A percentile compares a stretch with the other conserved stretches of the same genome.
Conservation (phyloP, 2,888 invertebrate species). For the Acleris laterana region DNA sequence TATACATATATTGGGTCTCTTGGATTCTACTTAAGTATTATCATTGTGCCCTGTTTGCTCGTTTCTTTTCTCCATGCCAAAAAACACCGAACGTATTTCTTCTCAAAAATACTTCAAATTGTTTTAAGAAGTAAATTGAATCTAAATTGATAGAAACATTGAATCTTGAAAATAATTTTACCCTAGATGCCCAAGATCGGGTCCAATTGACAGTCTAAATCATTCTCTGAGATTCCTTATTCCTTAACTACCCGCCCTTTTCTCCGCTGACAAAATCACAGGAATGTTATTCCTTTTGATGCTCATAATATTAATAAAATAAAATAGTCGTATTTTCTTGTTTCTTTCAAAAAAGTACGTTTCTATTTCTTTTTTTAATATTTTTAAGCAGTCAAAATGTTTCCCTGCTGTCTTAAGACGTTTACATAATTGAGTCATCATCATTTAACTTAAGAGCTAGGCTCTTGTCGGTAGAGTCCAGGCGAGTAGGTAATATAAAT, state of each 20-base stretch:
- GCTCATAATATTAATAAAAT: background rate
- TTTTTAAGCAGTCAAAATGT: background rate
- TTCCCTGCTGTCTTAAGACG: background rate
- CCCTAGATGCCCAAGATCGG: background rate
- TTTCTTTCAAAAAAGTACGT: too few relatives aligned
- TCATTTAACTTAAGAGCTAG: too few relatives aligned
- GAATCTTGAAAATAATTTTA: conserved; percentile 3
- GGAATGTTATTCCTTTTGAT: conserved; percentile 2
- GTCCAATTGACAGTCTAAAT: conserved; percentile 15
- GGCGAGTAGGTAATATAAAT: too few relatives aligned
- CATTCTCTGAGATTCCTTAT: conserved; percentile 3
- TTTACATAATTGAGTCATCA: too few relatives aligned
- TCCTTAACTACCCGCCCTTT: conserved; percentile 1
- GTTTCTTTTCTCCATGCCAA: too few relatives aligned
- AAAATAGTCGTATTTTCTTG: background rate
- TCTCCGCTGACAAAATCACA: conserved; percentile 1
- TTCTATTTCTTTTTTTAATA: too few relatives aligned
- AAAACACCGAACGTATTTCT: too few relatives aligned
- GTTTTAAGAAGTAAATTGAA: conserved; percentile 3
- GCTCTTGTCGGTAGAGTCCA: too few relatives aligned
- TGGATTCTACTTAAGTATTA: too few relatives aligned
- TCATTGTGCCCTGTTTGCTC: too few relatives aligned
- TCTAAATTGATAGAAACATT: conserved; percentile 5
- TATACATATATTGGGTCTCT: too few relatives aligned
- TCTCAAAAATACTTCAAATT: background rate